Percentiles rank a stretch among this genome's conserved stretches.
Conservation (phyloP, 2,888 invertebrate genomes). For the Spicauda simplicius region DNA sequence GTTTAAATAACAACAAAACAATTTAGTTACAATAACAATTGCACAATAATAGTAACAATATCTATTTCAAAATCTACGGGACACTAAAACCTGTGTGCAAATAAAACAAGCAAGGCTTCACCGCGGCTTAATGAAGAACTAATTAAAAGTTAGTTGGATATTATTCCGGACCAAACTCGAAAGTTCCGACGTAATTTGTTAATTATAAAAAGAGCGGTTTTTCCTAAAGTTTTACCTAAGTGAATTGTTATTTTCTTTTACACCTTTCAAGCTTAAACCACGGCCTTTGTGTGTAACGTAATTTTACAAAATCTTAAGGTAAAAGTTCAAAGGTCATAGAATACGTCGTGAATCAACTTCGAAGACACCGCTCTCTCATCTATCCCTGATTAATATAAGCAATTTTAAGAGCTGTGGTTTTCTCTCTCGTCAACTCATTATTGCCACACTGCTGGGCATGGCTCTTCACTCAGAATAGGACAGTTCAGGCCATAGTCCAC, state of each 20-base stretch:
- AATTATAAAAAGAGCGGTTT: constrained; percentile 30
- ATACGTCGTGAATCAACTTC: too few species aligned
- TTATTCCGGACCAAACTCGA: constrained; percentile 32
- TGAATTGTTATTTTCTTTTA: constrained; percentile 28
- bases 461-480: too few species aligned
- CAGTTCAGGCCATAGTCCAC: too few species aligned
- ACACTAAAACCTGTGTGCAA: constrained; percentile 52
- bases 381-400: too few species aligned
- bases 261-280: not conserved
- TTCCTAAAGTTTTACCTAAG: constrained; percentile 23
- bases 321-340: not conserved
- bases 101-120: constrained; percentile 54
- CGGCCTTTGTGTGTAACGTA: not conserved
- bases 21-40: too few species aligned
- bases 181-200: constrained; percentile 34
- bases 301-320: not conserved
- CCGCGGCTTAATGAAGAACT: constrained; percentile 59
- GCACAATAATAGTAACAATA: not conserved
- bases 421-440: too few species aligned
- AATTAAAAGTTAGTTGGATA: constrained; percentile 62
- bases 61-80: constrained; percentile 4
- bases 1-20: too few species aligned
- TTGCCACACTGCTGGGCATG: too few species aligned
- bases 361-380: too few species aligned
- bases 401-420: too few species aligned